Evolutionary conservation across 1,140 invertebrate species (phyloP).

Genomic region (Pomacea maculata): DNA sequence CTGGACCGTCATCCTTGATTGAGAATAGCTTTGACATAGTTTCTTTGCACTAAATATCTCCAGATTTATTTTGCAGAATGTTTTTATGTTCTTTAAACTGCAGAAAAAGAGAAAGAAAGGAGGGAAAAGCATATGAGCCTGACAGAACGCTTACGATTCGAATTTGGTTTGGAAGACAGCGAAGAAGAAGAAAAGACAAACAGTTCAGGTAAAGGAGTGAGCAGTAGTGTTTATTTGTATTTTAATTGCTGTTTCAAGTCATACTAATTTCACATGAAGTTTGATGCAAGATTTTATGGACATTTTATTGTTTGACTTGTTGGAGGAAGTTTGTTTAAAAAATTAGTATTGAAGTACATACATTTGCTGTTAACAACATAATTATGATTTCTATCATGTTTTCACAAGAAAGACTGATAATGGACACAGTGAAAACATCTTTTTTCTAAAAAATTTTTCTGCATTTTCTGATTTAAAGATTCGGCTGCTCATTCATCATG

Average conservation of each 20-base stretch:
- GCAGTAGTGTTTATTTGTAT: neutral
- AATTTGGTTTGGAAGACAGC: slow-evolving; percentile 78
- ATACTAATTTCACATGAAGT: neutral
- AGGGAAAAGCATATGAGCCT: slow-evolving; percentile 67
- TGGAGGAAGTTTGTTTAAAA: too few species aligned
- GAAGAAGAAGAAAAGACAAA: slow-evolving; percentile 70
- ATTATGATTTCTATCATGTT: too few species aligned
- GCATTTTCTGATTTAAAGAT: neutral
- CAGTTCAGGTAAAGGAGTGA: slow-evolving; percentile 21
- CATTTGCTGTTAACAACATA: too few species aligned
- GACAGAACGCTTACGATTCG: slow-evolving; percentile 76
- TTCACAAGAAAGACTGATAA: too few species aligned
- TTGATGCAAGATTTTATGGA: neutral
- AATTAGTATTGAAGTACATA: too few species aligned
- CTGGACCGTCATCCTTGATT: too few species aligned
- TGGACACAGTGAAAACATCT: neutral
- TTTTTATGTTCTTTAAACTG: neutral
- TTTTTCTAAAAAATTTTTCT: neutral
- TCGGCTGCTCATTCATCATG: neutral
- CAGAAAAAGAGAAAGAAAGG: slow-evolving; percentile 29
- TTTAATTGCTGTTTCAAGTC: neutral
- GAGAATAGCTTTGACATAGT: too few species aligned
- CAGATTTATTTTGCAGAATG: too few species aligned
- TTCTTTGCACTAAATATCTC: too few species aligned
- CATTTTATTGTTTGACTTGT: neutral